These are phyloP conservation scores for Teinopalpus imperialis DNA, from an alignment of 2,888 invertebrate genomes.

Conservation along the genomic window DNA sequence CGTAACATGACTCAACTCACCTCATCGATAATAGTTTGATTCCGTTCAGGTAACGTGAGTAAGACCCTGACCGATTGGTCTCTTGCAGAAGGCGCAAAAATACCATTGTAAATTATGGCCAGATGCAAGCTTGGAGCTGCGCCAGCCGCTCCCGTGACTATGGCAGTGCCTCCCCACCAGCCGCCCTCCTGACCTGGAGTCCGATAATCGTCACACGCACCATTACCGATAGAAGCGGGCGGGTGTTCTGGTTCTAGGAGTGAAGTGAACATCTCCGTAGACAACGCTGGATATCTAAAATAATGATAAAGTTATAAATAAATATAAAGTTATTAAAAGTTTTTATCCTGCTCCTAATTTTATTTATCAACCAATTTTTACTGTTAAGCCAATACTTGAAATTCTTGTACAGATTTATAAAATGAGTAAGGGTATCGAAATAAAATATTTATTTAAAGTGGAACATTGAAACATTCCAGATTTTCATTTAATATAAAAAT, in stretches of 20 bases:
- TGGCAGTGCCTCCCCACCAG: constrained; percentile 94
- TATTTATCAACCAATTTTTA: too few relatives aligned
- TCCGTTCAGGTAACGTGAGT: constrained; percentile 86
- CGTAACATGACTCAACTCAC: too few relatives aligned
- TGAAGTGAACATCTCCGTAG: constrained; percentile 91
- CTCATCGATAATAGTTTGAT: constrained; percentile 88
- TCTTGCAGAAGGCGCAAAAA: constrained; percentile 84
- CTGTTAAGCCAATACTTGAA: too few relatives aligned
- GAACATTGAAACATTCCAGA: too few relatives aligned
- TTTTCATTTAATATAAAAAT: too few relatives aligned
- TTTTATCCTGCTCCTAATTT: too few relatives aligned
- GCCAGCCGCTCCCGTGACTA: constrained; percentile 90
- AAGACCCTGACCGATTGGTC: constrained; percentile 87
- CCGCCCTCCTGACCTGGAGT: constrained; percentile 80
- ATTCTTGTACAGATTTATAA: too few relatives aligned
- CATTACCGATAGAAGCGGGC: constrained; percentile 82
- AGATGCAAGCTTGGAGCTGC: constrained; percentile 91
- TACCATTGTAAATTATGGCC: constrained; percentile 90
- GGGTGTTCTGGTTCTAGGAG: constrained; percentile 86
- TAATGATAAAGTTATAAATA: too few relatives aligned
- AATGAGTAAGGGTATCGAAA: too few relatives aligned
- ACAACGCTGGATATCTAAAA: constrained; percentile 85
- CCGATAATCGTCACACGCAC: constrained; percentile 79
- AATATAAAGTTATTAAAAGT: too few relatives aligned
- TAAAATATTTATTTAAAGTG: too few relatives aligned